Evolutionary conservation across 2,113 vertebrate genomes (phyloP), one percentile per base, ranked within the genome.

Genomic region (Psammodynastes pulverulentus): DNA sequence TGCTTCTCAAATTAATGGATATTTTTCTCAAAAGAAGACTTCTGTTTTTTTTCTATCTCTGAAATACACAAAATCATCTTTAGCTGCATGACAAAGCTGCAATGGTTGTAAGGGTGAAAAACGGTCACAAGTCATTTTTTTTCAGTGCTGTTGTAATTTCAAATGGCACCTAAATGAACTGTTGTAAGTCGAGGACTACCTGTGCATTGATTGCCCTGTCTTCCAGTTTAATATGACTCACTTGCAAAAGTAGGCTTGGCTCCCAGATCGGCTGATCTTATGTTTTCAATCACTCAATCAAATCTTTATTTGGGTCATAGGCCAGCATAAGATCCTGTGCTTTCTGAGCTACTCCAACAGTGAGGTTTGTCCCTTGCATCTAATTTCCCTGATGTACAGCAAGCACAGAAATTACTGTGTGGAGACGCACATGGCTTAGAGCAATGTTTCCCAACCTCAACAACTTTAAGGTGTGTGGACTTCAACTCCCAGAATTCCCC

Each of bases 231-330:
- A 39, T 79, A 39, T 21, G 56, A 29, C 51, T 53, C 92, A 86
- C 39, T 52, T 54, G 84, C 79, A 90, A n/a, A n/a, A 58, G n/a
- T 86, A 89, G 26, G 52, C 54, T 49, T 48, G 93, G 79, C 19
- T 79, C n/a, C 0, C 92, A 92, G 89, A 56, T 3, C n/a, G 89
- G 94, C 94, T 92, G 86, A 94, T 8, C 15, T 39, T 84, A 72
- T 93, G 34, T 13, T 48, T 91, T 79, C 72, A 79, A 79, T 39
- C 34, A 79, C 21, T 79, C 34, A 19, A 9, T 79, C n/a, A 39
- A 72, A 72, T 72, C 15, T 72, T 72, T 72, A 39, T 79, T 79
- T 19, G 15, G 15, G n/a, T 72, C 67, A 72, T 72, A 39, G 67
- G 34, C n/a, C 67, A 72, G 67, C n/a, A 13, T 72, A 72, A 72